Conservation (phyloP, 1,140 invertebrate genomes). For the Gryllus bimaculatus region DNA sequence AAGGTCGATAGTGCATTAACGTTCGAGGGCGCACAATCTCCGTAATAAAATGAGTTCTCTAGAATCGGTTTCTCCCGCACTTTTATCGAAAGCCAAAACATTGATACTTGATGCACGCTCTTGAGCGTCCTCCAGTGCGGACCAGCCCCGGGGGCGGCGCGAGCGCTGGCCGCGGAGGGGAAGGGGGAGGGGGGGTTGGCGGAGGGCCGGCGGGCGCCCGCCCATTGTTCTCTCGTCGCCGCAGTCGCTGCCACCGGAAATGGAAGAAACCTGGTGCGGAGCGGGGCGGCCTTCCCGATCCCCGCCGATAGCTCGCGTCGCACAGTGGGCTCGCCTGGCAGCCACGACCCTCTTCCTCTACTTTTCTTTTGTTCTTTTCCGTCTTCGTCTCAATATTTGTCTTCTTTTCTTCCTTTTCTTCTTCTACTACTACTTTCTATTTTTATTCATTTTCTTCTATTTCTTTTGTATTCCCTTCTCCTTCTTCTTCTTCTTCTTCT, state of each 20-base stretch:
- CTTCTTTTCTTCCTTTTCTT: background rate
- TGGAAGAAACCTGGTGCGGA: background rate
- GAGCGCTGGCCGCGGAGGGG: too few relatives aligned
- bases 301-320: background rate
- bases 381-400: background rate
- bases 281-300: background rate
- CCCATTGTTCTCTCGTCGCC: background rate
- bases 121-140: too few relatives aligned
- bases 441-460: background rate
- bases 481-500: conserved; percentile 8
- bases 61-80: too few relatives aligned
- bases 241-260: background rate
- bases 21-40: too few relatives aligned
- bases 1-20: too few relatives aligned
- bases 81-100: too few relatives aligned
- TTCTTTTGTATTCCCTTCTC: background rate
- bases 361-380: background rate
- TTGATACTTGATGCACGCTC: too few relatives aligned
- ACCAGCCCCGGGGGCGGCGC: too few relatives aligned
- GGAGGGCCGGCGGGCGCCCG: too few relatives aligned
- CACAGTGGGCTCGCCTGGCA: background rate
- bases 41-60: too few relatives aligned
- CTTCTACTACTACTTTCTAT: background rate
- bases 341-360: background rate
- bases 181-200: too few relatives aligned